These are phyloP conservation scores for Nasalis larvatus DNA, from an alignment of 2,113 vertebrate genomes.

Conservation along the genomic window DNA sequence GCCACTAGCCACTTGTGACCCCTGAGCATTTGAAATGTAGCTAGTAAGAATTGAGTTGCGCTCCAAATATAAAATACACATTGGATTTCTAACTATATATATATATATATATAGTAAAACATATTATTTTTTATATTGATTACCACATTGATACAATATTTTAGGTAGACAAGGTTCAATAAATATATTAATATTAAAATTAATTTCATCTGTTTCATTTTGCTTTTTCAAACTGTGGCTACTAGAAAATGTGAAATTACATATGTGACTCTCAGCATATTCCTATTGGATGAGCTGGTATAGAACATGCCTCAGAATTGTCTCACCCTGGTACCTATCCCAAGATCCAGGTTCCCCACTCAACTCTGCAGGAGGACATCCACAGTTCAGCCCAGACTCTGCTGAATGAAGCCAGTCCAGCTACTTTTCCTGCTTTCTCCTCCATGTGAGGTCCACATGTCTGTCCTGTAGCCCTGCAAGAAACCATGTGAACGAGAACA, in stretches of 20 bases:
- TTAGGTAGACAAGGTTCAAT: neutral
- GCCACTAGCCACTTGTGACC: neutral
- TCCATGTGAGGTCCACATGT: neutral
- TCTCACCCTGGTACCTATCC: neutral
- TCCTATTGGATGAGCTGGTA: neutral
- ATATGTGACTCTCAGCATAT: neutral
- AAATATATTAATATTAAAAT: constrained; percentile 4
- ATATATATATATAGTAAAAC: neutral
- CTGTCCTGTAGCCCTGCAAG: neutral
- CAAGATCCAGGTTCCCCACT: neutral
- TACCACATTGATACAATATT: neutral
- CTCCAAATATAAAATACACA: neutral
- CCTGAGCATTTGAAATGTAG: neutral
- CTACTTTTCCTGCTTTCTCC: neutral
- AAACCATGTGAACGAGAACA: neutral
- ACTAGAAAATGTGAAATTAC: neutral
- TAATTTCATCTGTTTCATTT: neutral
- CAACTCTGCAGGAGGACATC: neutral
- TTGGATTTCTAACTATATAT: neutral
- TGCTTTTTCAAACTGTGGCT: neutral
- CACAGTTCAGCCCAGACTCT: neutral
- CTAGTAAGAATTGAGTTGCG: neutral
- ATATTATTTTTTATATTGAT: neutral
- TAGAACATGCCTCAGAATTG: neutral
- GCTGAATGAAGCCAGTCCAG: neutral